phyloP scores from a whole-genome alignment of 2,888 invertebrate species.

The Eledone cirrhosa region DNA sequence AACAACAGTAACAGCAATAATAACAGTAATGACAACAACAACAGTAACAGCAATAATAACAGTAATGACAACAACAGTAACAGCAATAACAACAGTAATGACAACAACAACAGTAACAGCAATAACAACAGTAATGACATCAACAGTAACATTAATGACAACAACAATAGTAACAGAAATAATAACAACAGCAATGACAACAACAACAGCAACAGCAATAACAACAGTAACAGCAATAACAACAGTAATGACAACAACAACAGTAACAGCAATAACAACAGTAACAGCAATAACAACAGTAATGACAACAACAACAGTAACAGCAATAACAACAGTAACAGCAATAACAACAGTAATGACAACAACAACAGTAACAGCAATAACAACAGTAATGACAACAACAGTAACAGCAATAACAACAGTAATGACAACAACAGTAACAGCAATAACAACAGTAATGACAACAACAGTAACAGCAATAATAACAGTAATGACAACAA shows the following conservation, averaged over 20 bases:
- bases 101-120: too few species aligned
- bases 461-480: slow-evolving; percentile 13
- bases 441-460: slow-evolving; percentile 9
- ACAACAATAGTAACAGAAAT: too few species aligned
- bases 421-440: slow-evolving; percentile 7
- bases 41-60: slow-evolving; percentile 13
- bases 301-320: slow-evolving; percentile 13
- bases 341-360: slow-evolving; percentile 13
- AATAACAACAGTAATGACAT: too few species aligned
- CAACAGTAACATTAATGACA: too few species aligned
- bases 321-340: slow-evolving; percentile 13
- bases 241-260: background rate
- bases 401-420: too few species aligned
- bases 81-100: too few species aligned
- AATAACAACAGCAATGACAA: too few species aligned
- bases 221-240: too few species aligned
- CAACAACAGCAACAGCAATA: too few species aligned
- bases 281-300: slow-evolving; percentile 8
- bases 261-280: background rate
- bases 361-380: background rate
- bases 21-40: slow-evolving; percentile 1
- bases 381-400: too few species aligned
- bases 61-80: slow-evolving; percentile 13
- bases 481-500: slow-evolving; percentile 13
- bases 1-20: background rate